These are phyloP conservation scores for Pipra filicauda DNA, from an alignment of 2,113 vertebrate genomes.

Conservation along the genomic window DNA sequence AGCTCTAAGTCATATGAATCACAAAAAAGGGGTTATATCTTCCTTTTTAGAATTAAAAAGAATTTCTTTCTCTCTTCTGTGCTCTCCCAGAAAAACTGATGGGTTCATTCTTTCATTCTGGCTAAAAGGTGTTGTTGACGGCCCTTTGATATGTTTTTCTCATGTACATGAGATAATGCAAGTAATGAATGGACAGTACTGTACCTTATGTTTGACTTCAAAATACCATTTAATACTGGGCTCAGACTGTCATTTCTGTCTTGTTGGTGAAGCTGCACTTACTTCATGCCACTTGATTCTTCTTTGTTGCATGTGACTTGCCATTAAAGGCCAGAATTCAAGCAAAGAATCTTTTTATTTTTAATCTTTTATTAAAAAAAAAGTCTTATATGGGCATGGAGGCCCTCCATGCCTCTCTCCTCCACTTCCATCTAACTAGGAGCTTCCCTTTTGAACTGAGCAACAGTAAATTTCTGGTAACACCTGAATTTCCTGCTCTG, in stretches of 20 bases:
- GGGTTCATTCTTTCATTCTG: background rate
- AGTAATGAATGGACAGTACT: background rate
- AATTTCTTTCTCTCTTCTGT: background rate
- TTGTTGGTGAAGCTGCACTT: background rate
- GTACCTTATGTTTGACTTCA: background rate
- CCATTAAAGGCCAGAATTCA: background rate
- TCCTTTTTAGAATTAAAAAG: background rate
- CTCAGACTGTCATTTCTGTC: background rate
- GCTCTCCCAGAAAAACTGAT: background rate
- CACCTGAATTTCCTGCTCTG: background rate
- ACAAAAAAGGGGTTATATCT: background rate
- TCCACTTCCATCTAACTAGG: background rate
- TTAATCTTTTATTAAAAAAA: background rate
- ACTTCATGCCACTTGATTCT: background rate
- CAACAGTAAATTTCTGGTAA: background rate
- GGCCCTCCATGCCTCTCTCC: background rate
- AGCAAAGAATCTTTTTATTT: background rate
- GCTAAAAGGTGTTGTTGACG: background rate
- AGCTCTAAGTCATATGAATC: conserved; percentile 41
- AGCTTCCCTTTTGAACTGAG: background rate
- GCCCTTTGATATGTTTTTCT: background rate
- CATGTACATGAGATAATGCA: background rate
- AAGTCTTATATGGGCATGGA: background rate
- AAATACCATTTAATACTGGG: background rate
- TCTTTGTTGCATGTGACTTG: background rate